Percentiles rank a stretch among this genome's conserved stretches.
These are phyloP conservation scores for Sanderia malayensis DNA, from an alignment of 30 jellyfish, hydroid and myxozoan species.

Conservation along the genomic window DNA sequence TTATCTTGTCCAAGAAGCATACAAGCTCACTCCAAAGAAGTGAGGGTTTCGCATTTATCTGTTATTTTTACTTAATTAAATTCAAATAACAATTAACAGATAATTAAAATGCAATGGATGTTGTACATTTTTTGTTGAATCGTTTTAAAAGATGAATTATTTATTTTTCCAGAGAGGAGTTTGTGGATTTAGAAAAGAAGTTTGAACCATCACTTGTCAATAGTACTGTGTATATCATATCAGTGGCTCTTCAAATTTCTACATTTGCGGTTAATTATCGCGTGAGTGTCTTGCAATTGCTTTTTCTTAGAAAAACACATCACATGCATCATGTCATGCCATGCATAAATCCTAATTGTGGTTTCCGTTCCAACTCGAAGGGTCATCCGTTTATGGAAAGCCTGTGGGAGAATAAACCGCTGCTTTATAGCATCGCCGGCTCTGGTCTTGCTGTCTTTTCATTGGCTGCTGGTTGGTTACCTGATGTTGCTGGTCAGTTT, in stretches of 20 bases:
- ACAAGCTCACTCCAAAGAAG: conserved; percentile 72
- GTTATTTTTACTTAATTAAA: too few species aligned
- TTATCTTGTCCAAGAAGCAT: conserved; percentile 81
- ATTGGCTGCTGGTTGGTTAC: conserved; percentile 79
- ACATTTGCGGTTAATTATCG: conserved; percentile 95
- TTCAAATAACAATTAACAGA: too few species aligned
- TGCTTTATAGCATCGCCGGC: conserved; percentile 69
- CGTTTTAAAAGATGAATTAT: too few species aligned
- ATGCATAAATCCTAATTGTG: too few species aligned
- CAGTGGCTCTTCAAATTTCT: conserved; percentile 88
- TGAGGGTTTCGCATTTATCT: conserved; percentile 28
- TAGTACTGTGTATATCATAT: conserved; percentile 85
- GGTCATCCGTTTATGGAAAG: conserved; percentile 99
- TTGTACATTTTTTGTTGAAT: too few species aligned
- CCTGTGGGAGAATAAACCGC: conserved; percentile 77
- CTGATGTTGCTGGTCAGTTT: conserved; percentile 85
- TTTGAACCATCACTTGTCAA: conserved; percentile 89
- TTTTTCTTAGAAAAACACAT: too few species aligned
- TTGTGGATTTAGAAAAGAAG: conserved; percentile 87
- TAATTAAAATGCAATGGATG: too few species aligned
- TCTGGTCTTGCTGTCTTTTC: conserved; percentile 64
- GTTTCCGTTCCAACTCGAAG: too few species aligned
- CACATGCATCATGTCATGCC: too few species aligned
- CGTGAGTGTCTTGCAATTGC: conserved; percentile 68
- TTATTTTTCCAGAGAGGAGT: too few species aligned